Evolutionary conservation across 2,888 invertebrate genomes (phyloP).

Genomic region (Rhorus exstirpatorius): DNA sequence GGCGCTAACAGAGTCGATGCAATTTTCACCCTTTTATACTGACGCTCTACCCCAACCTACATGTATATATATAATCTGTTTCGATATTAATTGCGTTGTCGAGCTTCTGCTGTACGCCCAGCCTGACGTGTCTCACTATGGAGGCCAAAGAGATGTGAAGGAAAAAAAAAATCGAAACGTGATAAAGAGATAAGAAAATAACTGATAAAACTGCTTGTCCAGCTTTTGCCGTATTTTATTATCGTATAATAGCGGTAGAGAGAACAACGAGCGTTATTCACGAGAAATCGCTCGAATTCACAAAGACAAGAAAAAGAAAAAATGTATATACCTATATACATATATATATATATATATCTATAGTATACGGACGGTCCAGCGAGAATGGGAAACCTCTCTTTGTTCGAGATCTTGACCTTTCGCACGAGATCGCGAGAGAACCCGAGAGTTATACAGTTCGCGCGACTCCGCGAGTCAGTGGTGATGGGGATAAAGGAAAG

Average conservation of each 20-base stretch:
- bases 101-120: conserved; percentile 40
- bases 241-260: conserved; percentile 32
- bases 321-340: no score
- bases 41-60: not conserved
- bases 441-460: conserved; percentile 6
- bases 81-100: conserved; percentile 57
- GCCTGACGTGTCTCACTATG: conserved; percentile 20
- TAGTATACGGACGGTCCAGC: conserved; percentile 44
- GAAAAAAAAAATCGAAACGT: conserved; percentile 1
- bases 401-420: conserved; percentile 75
- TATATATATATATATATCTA: not conserved
- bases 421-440: conserved; percentile 70
- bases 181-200: conserved; percentile 29
- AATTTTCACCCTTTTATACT: conserved; percentile 37
- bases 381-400: conserved; percentile 60
- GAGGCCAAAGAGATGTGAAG: not conserved
- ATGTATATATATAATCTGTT: not conserved
- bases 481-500: conserved; percentile 8
- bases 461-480: not conserved
- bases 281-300: conserved; percentile 62
- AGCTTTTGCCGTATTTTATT: conserved; percentile 47
- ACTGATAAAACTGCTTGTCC: conserved; percentile 35
- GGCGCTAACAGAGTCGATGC: conserved; percentile 51
- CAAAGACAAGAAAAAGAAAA: conserved; percentile 21
- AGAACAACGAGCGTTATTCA: conserved; percentile 62